Evolutionary conservation across 2,113 vertebrate genomes (phyloP).

Genomic region (Bubalus kerabau): DNA sequence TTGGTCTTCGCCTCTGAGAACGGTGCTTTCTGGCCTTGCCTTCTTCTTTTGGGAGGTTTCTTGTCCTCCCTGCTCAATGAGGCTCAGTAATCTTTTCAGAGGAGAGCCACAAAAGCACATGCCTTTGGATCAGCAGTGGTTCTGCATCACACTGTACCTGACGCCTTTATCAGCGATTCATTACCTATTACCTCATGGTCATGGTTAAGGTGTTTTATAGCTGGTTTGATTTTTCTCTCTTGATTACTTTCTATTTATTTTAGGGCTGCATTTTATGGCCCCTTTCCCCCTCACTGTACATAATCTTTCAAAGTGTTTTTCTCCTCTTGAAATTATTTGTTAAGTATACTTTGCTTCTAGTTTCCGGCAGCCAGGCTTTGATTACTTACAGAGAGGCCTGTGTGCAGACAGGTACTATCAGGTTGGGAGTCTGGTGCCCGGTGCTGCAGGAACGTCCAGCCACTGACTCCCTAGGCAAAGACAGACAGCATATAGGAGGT

Average conservation of each 20-base stretch:
- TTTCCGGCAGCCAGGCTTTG: not conserved
- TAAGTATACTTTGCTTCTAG: slow-evolving; percentile 40
- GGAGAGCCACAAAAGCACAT: not conserved
- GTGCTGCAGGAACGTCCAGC: not conserved
- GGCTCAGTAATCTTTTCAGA: not conserved
- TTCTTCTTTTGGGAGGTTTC: not conserved
- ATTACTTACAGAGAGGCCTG: not conserved
- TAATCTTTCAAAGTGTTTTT: slow-evolving; percentile 29
- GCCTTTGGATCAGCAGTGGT: not conserved
- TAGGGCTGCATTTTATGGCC: not conserved
- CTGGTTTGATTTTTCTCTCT: not conserved
- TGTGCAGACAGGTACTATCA: not conserved
- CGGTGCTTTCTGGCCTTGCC: not conserved
- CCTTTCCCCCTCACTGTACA: not conserved
- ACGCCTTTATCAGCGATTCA: not conserved
- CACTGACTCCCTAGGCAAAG: not conserved
- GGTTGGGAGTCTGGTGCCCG: not conserved
- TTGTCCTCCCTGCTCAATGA: not conserved
- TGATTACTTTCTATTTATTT: slow-evolving; percentile 39
- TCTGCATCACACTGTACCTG: not conserved
- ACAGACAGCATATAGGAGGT: not conserved
- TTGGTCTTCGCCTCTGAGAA: not conserved
- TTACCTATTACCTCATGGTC: not conserved
- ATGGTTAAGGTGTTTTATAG: not conserved
- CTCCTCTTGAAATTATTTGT: slow-evolving; percentile 38